These are phyloP conservation scores for Microctonus hyperodae DNA, from an alignment of 2,888 invertebrate genomes.

Conservation along the genomic window DNA sequence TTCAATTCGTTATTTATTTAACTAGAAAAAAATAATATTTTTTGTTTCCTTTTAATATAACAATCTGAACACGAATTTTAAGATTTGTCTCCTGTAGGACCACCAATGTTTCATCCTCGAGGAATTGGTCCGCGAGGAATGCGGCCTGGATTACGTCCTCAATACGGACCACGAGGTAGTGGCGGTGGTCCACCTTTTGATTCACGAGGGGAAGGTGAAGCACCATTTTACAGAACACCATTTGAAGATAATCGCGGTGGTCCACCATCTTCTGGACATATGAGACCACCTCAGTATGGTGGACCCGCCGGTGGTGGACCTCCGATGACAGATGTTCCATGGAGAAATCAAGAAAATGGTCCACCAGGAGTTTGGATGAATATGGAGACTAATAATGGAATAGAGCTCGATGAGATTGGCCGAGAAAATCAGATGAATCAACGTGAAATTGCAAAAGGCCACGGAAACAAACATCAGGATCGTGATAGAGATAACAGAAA, in stretches of 20 bases:
- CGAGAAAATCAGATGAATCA: slow-evolving; percentile 34
- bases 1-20: slow-evolving; percentile 2
- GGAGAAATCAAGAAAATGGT: slow-evolving; percentile 50
- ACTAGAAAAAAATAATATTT: neutral
- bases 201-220: slow-evolving; percentile 53
- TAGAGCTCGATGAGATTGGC: slow-evolving; percentile 36
- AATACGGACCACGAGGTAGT: slow-evolving; percentile 52
- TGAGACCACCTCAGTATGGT: slow-evolving; percentile 41
- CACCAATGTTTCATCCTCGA: slow-evolving; percentile 60
- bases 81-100: slow-evolving; percentile 47
- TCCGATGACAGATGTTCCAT: slow-evolving; percentile 46
- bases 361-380: slow-evolving; percentile 46
- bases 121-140: slow-evolving; percentile 61
- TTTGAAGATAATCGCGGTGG: slow-evolving; percentile 53
- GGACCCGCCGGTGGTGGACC: slow-evolving; percentile 38
- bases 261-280: slow-evolving; percentile 40
- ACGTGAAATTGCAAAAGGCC: slow-evolving; percentile 41
- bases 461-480: slow-evolving; percentile 31
- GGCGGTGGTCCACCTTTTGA: slow-evolving; percentile 48
- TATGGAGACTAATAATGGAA: slow-evolving; percentile 42
- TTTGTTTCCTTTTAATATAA: too few relatives aligned
- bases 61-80: too few relatives aligned
- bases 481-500: slow-evolving; percentile 29
- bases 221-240: slow-evolving; percentile 53
- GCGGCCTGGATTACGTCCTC: slow-evolving; percentile 57